phyloP scores from a whole-genome alignment of 1,140 invertebrate genomes.

The Drosophila albomicans region DNA sequence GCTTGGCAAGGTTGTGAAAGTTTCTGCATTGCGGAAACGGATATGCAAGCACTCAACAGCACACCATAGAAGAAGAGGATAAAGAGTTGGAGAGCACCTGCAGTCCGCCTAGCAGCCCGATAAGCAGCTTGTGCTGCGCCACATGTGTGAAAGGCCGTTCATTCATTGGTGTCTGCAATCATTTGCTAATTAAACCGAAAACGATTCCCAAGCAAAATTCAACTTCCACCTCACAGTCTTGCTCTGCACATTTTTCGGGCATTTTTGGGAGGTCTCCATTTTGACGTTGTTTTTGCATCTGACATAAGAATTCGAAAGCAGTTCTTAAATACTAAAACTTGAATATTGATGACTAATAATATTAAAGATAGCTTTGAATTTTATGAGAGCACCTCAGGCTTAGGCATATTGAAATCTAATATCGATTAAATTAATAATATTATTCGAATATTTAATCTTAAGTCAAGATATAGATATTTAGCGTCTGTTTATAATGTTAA shows the following conservation, averaged over 20 bases:
- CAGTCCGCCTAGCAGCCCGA: constrained; percentile 7
- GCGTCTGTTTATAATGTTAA: not conserved
- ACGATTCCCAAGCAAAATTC: not conserved
- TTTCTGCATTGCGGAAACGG: constrained; percentile 49
- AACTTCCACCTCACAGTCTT: not conserved
- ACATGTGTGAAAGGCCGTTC: constrained; percentile 23
- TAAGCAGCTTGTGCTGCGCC: constrained; percentile 29
- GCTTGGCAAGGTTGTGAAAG: constrained; percentile 10
- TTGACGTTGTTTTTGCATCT: too few relatives aligned
- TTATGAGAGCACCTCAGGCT: too few relatives aligned
- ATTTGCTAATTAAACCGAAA: constrained; percentile 34
- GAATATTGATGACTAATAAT: too few relatives aligned
- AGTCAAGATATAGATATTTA: too few relatives aligned
- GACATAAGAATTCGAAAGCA: too few relatives aligned
- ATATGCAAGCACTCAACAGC: constrained; percentile 17
- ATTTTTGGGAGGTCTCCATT: too few relatives aligned
- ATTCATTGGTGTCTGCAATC: constrained; percentile 28
- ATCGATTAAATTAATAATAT: too few relatives aligned
- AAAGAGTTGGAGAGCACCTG: not conserved
- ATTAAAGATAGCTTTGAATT: too few relatives aligned
- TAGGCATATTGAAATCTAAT: too few relatives aligned
- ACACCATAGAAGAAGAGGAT: constrained; percentile 6
- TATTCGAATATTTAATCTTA: too few relatives aligned
- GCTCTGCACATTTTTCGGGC: constrained; percentile 1
- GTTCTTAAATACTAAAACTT: too few relatives aligned